Percentiles rank a stretch among this genome's conserved stretches.
phyloP scores from a whole-genome alignment of 2,113 vertebrate species.

The Vulpes lagopus region DNA sequence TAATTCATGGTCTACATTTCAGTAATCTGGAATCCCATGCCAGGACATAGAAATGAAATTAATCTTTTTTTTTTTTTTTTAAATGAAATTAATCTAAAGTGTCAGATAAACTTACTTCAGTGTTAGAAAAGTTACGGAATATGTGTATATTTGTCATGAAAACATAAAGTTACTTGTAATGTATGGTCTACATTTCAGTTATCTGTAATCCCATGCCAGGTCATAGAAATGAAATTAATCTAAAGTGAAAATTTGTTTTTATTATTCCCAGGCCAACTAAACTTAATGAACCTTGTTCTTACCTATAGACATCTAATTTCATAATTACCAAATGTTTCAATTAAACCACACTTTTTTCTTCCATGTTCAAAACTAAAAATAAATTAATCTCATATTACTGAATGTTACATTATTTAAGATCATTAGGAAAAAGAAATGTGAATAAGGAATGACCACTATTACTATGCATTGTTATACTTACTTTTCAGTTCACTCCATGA shows the following conservation, averaged over 20 bases:
- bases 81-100: neutral
- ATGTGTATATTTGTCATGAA: conserved; percentile 52
- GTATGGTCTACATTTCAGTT: conserved; percentile 6
- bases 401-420: conserved; percentile 42
- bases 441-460: neutral
- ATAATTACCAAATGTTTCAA: conserved; percentile 51
- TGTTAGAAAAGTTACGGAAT: conserved; percentile 38
- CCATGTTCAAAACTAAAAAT: conserved; percentile 57
- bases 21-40: conserved; percentile 9
- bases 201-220: neutral
- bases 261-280: conserved; percentile 44
- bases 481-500: neutral
- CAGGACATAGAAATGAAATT: neutral
- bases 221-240: conserved; percentile 52
- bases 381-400: conserved; percentile 10
- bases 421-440: neutral
- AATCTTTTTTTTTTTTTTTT: no score
- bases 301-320: conserved; percentile 28
- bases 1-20: conserved; percentile 3
- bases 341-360: neutral
- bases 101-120: conserved; percentile 56
- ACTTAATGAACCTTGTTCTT: conserved; percentile 50
- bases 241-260: conserved; percentile 38
- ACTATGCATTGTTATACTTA: neutral
- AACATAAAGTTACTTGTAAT: conserved; percentile 47